Evolutionary conservation across 2,113 vertebrate genomes (phyloP).

Genomic region (Onychostruthus taczanowskii): DNA sequence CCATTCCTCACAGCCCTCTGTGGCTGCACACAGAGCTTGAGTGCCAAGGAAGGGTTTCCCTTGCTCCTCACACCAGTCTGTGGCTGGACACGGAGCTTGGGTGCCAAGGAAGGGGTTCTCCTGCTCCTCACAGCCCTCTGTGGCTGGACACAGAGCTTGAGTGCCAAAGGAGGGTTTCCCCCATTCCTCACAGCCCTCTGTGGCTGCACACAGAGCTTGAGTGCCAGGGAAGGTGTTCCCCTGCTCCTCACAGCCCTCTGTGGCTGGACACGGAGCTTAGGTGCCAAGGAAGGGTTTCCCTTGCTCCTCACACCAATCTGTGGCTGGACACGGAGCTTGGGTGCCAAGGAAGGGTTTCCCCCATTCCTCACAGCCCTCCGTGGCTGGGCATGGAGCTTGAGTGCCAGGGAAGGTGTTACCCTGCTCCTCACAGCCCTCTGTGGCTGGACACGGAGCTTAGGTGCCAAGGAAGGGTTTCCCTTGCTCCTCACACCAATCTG

Average conservation of each 20-base stretch:
- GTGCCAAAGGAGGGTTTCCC: neutral
- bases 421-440: fast-evolving
- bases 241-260: fast-evolving
- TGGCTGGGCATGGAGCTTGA: fast-evolving
- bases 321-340: fast-evolving
- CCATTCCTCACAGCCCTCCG: fast-evolving
- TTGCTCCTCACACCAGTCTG: fast-evolving
- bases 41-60: neutral
- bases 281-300: fast-evolving
- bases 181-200: fast-evolving
- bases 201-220: fast-evolving
- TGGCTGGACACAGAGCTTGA: fast-evolving
- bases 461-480: neutral
- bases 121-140: fast-evolving
- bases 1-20: fast-evolving
- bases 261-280: fast-evolving
- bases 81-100: fast-evolving
- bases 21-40: fast-evolving
- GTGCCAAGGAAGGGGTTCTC: fast-evolving
- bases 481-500: fast-evolving
- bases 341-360: neutral
- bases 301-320: fast-evolving
- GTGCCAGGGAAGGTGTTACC: fast-evolving
- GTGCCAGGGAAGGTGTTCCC: neutral
- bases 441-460: fast-evolving